phyloP scores from a whole-genome alignment of 2,797 vertebrate species.

The Manis crassicaudata region DNA sequence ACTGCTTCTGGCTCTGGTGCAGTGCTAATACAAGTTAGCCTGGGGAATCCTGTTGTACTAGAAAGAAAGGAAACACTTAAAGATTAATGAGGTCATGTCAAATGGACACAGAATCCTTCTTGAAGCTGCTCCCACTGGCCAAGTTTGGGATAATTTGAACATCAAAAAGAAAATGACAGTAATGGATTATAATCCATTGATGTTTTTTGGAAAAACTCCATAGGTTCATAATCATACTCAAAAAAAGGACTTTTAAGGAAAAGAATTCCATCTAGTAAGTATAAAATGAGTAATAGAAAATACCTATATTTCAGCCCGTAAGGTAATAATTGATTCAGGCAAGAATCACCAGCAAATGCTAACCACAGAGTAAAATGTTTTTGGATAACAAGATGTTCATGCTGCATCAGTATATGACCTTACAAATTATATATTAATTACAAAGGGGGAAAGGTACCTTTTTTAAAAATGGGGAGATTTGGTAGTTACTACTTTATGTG shows the following conservation, averaged over 20 bases:
- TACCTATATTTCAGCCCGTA: neutral
- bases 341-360: neutral
- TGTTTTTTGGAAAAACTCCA: neutral
- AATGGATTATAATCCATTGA: slow-evolving; percentile 58
- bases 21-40: neutral
- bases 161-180: slow-evolving; percentile 63
- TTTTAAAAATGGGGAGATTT: neutral
- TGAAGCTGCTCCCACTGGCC: neutral
- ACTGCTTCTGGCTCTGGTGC: neutral
- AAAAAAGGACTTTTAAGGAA: neutral
- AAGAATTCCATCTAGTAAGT: neutral
- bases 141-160: slow-evolving; percentile 48
- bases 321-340: neutral
- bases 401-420: neutral
- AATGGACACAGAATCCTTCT: slow-evolving; percentile 48
- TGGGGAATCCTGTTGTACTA: neutral
- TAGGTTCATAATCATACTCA: neutral
- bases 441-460: neutral
- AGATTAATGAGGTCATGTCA: slow-evolving; percentile 61
- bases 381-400: neutral
- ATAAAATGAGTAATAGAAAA: neutral
- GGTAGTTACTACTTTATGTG: neutral
- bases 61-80: slow-evolving; percentile 54
- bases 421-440: neutral
- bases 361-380: neutral